phyloP scores from a whole-genome alignment of 2,888 invertebrate genomes.

The Herminia tarsipennalis region DNA sequence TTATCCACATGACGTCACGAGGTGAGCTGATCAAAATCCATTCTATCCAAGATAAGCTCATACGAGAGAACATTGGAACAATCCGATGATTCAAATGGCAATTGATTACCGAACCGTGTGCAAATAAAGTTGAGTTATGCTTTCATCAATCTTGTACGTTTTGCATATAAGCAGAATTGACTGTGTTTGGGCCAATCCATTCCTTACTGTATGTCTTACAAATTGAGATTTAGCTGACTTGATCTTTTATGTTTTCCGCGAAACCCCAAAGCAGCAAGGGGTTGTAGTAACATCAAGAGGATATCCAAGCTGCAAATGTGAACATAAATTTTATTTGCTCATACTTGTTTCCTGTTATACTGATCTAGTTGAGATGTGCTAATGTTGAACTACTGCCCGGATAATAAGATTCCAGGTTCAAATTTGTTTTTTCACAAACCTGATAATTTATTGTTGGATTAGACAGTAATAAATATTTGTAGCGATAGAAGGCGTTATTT shows the following conservation, averaged over 20 bases:
- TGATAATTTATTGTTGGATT: no score
- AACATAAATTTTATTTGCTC: no score
- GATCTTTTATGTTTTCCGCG: background rate
- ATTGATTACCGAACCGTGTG: constrained; percentile 14
- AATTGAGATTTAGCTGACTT: background rate
- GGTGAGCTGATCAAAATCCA: constrained; percentile 5
- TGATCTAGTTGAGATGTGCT: no score
- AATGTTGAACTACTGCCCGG: no score
- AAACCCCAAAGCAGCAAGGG: background rate
- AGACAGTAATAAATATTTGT: no score
- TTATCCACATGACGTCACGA: background rate
- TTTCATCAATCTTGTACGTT: constrained; percentile 9
- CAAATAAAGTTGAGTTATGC: constrained; percentile 18
- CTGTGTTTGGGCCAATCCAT: background rate
- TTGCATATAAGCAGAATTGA: constrained; percentile 6
- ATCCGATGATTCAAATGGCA: constrained; percentile 13
- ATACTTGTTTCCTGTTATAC: no score
- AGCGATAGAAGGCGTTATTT: no score
- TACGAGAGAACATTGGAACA: constrained; percentile 6
- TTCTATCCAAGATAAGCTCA: constrained; percentile 1
- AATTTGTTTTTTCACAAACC: no score
- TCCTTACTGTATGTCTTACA: constrained; percentile 5
- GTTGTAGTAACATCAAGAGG: no score
- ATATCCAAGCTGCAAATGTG: no score
- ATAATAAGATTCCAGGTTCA: no score